Conservation (phyloP, 1,140 invertebrate species). For the Elymnias hypermnestra region DNA sequence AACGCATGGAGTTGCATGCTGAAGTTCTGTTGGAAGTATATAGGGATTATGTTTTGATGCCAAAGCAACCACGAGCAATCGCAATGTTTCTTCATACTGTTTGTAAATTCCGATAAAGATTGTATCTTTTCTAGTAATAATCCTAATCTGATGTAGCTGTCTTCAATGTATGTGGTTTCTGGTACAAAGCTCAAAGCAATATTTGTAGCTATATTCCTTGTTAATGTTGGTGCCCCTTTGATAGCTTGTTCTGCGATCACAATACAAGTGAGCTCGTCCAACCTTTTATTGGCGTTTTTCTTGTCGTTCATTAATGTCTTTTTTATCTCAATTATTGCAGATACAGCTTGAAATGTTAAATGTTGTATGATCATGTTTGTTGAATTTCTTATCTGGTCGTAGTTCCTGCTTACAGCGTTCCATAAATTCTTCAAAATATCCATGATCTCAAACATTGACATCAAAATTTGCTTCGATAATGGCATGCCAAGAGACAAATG, state of each 20-base stretch:
- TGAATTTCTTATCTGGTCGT: slow-evolving; percentile 77
- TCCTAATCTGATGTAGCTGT: slow-evolving; percentile 73
- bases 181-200: slow-evolving; percentile 83
- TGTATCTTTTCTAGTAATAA: slow-evolving; percentile 80
- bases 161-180: slow-evolving; percentile 73
- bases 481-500: slow-evolving; percentile 86
- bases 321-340: slow-evolving; percentile 74
- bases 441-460: slow-evolving; percentile 86
- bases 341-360: slow-evolving; percentile 80
- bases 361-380: slow-evolving; percentile 83
- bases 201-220: slow-evolving; percentile 80
- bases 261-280: slow-evolving; percentile 81
- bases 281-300: slow-evolving; percentile 67
- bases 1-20: slow-evolving; percentile 79
- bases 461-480: slow-evolving; percentile 86
- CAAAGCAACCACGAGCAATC: slow-evolving; percentile 89
- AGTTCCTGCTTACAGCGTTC: slow-evolving; percentile 79
- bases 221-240: slow-evolving; percentile 81
- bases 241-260: slow-evolving; percentile 84
- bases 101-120: slow-evolving; percentile 78
- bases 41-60: slow-evolving; percentile 86
- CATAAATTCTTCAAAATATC: slow-evolving; percentile 89
- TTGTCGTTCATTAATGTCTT: slow-evolving; percentile 68
- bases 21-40: slow-evolving; percentile 85
- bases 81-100: slow-evolving; percentile 78